Base-by-base conservation (phyloP, 2,113 vertebrate genomes). In the Pangasianodon hypophthalmus region DNA sequence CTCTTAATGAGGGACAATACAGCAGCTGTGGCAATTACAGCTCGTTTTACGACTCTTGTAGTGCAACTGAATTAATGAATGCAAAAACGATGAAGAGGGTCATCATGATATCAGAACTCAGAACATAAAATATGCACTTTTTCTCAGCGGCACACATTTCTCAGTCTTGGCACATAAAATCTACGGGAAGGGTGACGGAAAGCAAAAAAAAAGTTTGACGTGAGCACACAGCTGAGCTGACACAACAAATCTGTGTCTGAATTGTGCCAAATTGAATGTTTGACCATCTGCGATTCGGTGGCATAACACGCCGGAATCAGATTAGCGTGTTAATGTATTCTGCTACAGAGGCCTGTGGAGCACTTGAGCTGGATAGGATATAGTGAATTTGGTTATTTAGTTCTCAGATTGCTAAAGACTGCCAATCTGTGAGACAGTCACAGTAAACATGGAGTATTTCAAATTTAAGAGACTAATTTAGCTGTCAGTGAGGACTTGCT, bases 261-360 rank as follows among this genome's bases (percentile, higher is more conserved):
- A 85, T 88, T 88, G 46, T 16, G 86, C 86, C 80, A 79, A 87
- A 88, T 90, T 83, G 81, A 84, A 69, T 87, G 89, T 84, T 88
- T 88, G 89, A 87, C 89, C 89, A 88, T 88, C 86, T 90, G 89
- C 32, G 86, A 84, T 75, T 87, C 32, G 69, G 69, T 62, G 80
- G n/a, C 67, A 77, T 46, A 52, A 56, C 86, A 83, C 46, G 32
- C 86, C 81, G 50, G 62, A 83, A 90, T 90, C 89, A 88, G 67
- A 90, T 90, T 83, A 90, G 69, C 4, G 37, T 75, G 80, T 77
- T 90, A 90, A 87, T 86, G 79, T 86, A 73, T 64, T 90, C 89
- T 64, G 56, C 44, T 84, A 56, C 80, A 52, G 41, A 75, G 86
- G 86, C 44, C 67, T 87, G 89, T 73, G 81, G 24, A 50, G 67